Evolutionary conservation across 2,888 invertebrate species (phyloP), one percentile per base, ranked within the genome.

Genomic region (Drosophila quinaria): DNA sequence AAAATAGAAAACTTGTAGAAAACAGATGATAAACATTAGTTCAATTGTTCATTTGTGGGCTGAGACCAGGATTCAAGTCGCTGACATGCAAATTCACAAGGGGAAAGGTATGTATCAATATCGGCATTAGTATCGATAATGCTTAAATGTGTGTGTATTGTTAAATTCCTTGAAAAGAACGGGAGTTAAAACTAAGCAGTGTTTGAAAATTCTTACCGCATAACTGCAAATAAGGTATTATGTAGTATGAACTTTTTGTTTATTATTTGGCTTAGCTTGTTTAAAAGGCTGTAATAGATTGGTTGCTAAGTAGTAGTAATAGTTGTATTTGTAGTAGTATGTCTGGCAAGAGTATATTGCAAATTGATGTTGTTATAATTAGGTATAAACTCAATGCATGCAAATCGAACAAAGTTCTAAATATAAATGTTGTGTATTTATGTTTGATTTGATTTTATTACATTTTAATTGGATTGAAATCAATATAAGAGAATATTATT

Each of bases 1-100:
- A 85, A 77, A 80, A 83, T 65, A 70, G 66, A 74, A 80, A 71
- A 81, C 50, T 70, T 61, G 52, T 71, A 66, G 69, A 68, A 77
- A 75, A 77, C 73, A 86, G 90, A 90, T 89, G 89, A 89, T 90
- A 89, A 89, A 90, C 90, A 89, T 89, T 89, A 87, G 87, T 78
- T 88, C 39, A 70, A 44, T 72, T 74, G 31, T 46, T 46, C n/a
- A 41, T 46, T 58, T 59, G 47, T 55, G 64, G 63, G 62, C 59
- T 46, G 66, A 61, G 58, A 49, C 71, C 59, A 35, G 11, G 37
- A 5, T 46, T 61, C 11, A 13, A n/a, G 33, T 61, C 44, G 37
- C 47, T 62, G 50, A 47, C 78, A 75, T 75, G 78, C 74, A 78
- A 42, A 59, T 41, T 50, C 39, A 47, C 31, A 46, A 4, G 37